A percentile compares a stretch with the other conserved stretches of the same genome.
Evolutionary conservation across 2,888 invertebrate species (phyloP).

Genomic region (Scaptomyza tumidula): DNA sequence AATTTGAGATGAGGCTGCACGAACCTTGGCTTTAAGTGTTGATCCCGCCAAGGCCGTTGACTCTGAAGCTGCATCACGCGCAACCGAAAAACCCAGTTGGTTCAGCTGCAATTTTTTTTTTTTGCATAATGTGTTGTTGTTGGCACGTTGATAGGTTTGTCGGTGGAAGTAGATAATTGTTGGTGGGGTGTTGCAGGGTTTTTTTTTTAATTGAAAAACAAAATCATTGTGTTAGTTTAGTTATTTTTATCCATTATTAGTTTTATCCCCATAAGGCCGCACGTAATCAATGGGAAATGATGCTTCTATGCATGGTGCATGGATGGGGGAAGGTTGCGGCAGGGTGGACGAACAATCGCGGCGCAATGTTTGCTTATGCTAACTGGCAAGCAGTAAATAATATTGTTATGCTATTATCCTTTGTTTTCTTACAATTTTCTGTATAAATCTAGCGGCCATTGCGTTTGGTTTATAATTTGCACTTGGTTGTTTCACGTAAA

Average conservation of each 20-base stretch:
- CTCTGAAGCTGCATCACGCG: constrained; percentile 63
- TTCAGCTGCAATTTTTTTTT: constrained; percentile 59
- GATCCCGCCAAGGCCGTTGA: constrained; percentile 50
- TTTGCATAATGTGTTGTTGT: constrained; percentile 71
- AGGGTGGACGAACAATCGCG: constrained; percentile 32
- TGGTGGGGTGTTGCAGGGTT: constrained; percentile 14
- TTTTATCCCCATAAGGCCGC: constrained; percentile 39
- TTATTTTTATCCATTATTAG: constrained; percentile 13
- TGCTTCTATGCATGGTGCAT: constrained; percentile 12
- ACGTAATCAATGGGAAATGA: constrained; percentile 54
- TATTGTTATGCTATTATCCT: constrained; percentile 27
- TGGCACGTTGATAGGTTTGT: constrained; percentile 39
- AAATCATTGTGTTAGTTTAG: constrained; percentile 49
- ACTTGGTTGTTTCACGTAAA: constrained; percentile 69
- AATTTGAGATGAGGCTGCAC: constrained; percentile 41
- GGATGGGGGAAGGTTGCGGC: constrained; percentile 12
- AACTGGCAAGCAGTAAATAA: constrained; percentile 29
- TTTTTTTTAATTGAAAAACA: constrained; percentile 30
- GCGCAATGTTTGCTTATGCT: constrained; percentile 29
- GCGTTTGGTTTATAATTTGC: constrained; percentile 62
- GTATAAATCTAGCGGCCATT: constrained; percentile 84
- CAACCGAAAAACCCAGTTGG: constrained; percentile 67
- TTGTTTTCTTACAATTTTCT: constrained; percentile 83
- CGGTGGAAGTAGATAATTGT: constrained; percentile 23
- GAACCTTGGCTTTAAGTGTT: constrained; percentile 64